Conservation (phyloP, 2,888 invertebrate species). For the Palloptera scutellata region DNA sequence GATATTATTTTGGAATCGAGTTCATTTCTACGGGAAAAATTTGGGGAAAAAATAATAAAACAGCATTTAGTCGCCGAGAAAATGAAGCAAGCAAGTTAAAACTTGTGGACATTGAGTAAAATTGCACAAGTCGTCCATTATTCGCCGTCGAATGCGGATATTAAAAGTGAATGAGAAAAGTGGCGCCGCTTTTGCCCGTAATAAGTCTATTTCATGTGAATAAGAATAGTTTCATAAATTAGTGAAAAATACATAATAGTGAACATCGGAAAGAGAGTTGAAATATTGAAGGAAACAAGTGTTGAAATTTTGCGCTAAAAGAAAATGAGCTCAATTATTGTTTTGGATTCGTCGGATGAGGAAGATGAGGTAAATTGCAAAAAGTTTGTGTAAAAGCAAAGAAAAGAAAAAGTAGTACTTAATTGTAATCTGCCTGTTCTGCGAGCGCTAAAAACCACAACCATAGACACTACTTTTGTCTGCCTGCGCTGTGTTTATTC, state of each 20-base stretch:
- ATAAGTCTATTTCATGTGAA: conserved; percentile 20
- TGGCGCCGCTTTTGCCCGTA: conserved; percentile 35
- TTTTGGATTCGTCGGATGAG: conserved; percentile 63
- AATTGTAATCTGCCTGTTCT: conserved; percentile 15
- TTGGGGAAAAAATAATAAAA: conserved; percentile 40
- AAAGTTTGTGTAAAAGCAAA: conserved; percentile 17
- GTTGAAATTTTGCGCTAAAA: conserved; percentile 18
- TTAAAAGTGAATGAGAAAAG: conserved; percentile 38
- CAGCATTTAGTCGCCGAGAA: conserved; percentile 32
- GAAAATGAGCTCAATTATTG: conserved; percentile 59
- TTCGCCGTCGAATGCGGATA: conserved; percentile 45
- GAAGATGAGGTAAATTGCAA: conserved; percentile 62
- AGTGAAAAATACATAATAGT: conserved; percentile 6
- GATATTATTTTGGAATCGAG: conserved; percentile 33
- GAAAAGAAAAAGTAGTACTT: conserved; percentile 16
- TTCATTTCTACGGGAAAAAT: conserved; percentile 45
- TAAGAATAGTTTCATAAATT: conserved; percentile 10
- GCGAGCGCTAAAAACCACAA: conserved; percentile 19
- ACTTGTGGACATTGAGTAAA: conserved; percentile 33
- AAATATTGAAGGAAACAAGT: background rate
- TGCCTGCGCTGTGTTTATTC: background rate
- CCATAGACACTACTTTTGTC: conserved; percentile 20
- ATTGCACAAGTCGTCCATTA: conserved; percentile 39
- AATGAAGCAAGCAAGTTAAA: conserved; percentile 24
- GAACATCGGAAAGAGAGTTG: conserved; percentile 9